Conservation (phyloP, 2,113 vertebrate species). For the Meriones unguiculatus region DNA sequence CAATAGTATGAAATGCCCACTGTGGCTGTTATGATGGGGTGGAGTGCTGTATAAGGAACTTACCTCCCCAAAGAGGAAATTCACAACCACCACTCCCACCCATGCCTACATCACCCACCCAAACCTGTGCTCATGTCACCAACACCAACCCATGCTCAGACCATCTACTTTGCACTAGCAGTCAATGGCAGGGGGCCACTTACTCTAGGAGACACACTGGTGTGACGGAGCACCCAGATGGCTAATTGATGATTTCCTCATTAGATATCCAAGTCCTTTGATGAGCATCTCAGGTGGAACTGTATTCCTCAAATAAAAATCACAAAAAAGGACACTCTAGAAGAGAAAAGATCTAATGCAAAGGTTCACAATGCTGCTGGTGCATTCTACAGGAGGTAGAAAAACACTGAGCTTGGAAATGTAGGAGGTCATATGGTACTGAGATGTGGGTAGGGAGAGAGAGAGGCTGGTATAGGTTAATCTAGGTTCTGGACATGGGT, state of each 20-base stretch:
- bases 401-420: too few species aligned
- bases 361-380: neutral
- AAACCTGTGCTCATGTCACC: neutral
- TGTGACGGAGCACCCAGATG: too few species aligned
- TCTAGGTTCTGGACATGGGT: neutral
- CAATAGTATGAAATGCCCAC: neutral
- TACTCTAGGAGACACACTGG: neutral
- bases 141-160: neutral
- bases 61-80: neutral
- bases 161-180: neutral
- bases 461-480: rapidly evolving
- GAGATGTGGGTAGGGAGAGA: neutral
- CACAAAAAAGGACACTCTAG: neutral
- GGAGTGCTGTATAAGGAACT: neutral
- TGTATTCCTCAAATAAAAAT: neutral
- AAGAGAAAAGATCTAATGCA: neutral
- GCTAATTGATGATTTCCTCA: neutral
- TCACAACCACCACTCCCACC: neutral
- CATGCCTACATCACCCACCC: neutral
- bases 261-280: neutral
- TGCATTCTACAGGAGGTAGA: too few species aligned
- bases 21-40: neutral
- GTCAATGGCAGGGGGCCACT: neutral
- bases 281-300: neutral
- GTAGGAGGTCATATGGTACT: rapidly evolving